Percentiles rank a stretch among this genome's conserved stretches.
Conservation (phyloP, 2,888 invertebrate genomes). For the Gasteruption jaculator region DNA sequence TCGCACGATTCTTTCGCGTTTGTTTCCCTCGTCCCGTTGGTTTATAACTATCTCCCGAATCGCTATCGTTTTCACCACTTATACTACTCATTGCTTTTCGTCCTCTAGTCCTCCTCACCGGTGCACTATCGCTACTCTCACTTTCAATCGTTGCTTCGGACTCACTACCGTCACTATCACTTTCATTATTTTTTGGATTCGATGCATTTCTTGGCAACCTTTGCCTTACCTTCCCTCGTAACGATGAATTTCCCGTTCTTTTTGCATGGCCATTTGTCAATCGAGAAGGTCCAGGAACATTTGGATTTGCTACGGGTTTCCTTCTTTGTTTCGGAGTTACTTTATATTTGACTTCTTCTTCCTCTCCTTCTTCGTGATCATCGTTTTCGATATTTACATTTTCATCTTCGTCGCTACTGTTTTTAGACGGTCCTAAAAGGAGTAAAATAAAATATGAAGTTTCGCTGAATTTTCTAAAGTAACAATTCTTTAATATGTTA, state of each 20-base stretch:
- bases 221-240: constrained; percentile 34
- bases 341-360: constrained; percentile 14
- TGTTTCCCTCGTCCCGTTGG: constrained; percentile 49
- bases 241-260: constrained; percentile 27
- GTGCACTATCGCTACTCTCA: constrained; percentile 41
- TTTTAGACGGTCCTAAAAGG: constrained; percentile 33
- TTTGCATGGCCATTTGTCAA: constrained; percentile 43
- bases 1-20: constrained; percentile 38
- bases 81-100: constrained; percentile 35
- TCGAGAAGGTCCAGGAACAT: constrained; percentile 36
- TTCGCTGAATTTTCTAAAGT: not conserved
- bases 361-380: constrained; percentile 23
- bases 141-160: constrained; percentile 36
- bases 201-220: constrained; percentile 28
- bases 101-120: constrained; percentile 33
- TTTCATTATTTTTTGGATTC: constrained; percentile 29
- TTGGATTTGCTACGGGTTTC: constrained; percentile 16
- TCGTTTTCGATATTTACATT: constrained; percentile 31
- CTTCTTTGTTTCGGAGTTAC: too few relatives aligned
- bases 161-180: constrained; percentile 38
- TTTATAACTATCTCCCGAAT: constrained; percentile 58
- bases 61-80: constrained; percentile 45
- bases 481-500: too few relatives aligned
- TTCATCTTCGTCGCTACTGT: constrained; percentile 29
- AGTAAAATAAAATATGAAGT: not conserved